phyloP scores from a whole-genome alignment of 35 echinoderm and acorn worm genomes.

The Ptychodera flava region DNA sequence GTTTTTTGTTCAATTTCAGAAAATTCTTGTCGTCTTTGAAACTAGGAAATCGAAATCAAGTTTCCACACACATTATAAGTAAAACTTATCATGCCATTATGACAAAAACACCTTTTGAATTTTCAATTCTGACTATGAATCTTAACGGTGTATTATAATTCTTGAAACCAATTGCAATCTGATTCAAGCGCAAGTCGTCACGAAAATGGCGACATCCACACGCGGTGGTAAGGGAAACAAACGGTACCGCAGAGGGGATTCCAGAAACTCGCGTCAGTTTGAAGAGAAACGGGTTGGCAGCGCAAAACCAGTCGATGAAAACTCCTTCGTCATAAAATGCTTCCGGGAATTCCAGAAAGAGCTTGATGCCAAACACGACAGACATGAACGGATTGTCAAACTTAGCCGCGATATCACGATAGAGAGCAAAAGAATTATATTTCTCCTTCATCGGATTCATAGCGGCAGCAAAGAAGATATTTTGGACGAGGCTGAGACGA shows the following conservation, averaged over 20 bases:
- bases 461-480: conserved; percentile 37
- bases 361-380: conserved; percentile 89
- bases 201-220: background rate
- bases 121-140: no score
- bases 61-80: no score
- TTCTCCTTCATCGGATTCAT: conserved; percentile 79
- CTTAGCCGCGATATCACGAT: conserved; percentile 93
- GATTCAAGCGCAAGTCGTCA: background rate
- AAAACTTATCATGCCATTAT: no score
- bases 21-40: no score
- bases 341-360: conserved; percentile 67
- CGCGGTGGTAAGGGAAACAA: background rate
- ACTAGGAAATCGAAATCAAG: no score
- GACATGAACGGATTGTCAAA: conserved; percentile 86
- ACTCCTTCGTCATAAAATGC: background rate
- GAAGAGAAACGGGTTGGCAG: background rate
- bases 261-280: background rate
- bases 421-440: conserved; percentile 92
- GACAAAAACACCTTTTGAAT: no score
- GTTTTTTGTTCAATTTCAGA: no score
- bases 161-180: no score
- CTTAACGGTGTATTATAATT: no score
- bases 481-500: conserved; percentile 51
- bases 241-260: background rate
- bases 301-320: background rate